Base-by-base conservation (phyloP, 2,888 invertebrate genomes). In the Orthosia incerta region DNA sequence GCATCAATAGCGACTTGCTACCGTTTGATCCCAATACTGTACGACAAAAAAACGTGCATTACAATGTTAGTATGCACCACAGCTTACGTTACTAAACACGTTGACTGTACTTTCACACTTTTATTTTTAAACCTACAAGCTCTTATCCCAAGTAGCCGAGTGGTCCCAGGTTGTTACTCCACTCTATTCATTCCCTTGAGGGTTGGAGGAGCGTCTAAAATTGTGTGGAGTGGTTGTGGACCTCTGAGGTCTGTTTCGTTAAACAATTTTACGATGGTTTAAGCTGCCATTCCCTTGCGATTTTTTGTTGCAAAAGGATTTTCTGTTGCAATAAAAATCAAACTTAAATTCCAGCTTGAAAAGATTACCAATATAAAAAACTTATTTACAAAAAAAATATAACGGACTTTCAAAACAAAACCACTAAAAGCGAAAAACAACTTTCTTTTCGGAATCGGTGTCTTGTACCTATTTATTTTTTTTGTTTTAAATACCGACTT, bases 61-160 rank as follows among this genome's bases (percentile, higher is more conserved):
- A 39, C 7, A 39, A 39, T 39, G 39, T 39, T 31, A 9, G 39
- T 9, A 39, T 39, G 9, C 7, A 39, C 39, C 39, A 39, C 39
- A 9, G 9, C 39, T 23, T 9, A 45, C 15, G 11, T 45, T 60
- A 7, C 39, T 60, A 26, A 3, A 56, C 1, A 16, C 16, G 59
- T 39, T 39, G 20, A n/a, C 61, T 0, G 16, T 78, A 77, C 20
- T 46, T 46, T 23, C 12, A 45, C 31, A 26, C 23, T 59, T 59
- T 75, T 61, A 59, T 62, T 62, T 76, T 45, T 31, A 59, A 63
- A 74, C 31, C 9, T 26, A 12, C 39, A 11, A 9, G 39, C 20
- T 62, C 48, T 55, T 74, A 62, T 51, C 50, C 39, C 13, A 12
- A 50, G 80, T 46, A 51, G n/a, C 74, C 57, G 65, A 80, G 80